phyloP scores from a whole-genome alignment of 1,140 invertebrate genomes.

The Diprion similis region DNA sequence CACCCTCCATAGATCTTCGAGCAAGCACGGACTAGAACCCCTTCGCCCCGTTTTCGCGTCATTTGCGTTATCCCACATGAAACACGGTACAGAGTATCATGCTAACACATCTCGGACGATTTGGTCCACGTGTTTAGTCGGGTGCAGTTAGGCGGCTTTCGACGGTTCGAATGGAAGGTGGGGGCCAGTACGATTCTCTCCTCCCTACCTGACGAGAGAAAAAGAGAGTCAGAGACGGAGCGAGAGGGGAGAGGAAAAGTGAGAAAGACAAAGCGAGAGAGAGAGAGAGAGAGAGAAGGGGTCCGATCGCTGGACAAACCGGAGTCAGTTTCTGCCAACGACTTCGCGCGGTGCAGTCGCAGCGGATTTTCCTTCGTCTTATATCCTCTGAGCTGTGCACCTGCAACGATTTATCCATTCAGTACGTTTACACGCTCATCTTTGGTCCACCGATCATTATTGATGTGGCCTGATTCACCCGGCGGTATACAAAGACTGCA shows the following conservation, averaged over 20 bases:
- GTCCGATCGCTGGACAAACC: constrained; percentile 4
- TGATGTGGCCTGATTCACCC: background rate
- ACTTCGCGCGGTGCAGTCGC: background rate
- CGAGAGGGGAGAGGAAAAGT: background rate
- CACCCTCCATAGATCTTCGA: too few species aligned
- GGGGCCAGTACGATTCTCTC: background rate
- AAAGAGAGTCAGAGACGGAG: background rate
- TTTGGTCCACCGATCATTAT: background rate
- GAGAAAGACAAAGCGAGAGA: background rate
- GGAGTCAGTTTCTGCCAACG: constrained; percentile 6
- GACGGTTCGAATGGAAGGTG: background rate
- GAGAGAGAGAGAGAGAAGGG: background rate
- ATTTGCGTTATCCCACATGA: too few species aligned
- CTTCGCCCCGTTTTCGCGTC: too few species aligned
- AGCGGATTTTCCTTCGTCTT: background rate
- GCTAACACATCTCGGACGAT: too few species aligned
- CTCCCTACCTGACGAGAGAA: constrained; percentile 1
- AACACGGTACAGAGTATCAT: too few species aligned
- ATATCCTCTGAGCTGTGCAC: too few species aligned
- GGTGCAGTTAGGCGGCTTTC: background rate
- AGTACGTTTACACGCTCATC: too few species aligned
- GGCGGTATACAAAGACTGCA: background rate
- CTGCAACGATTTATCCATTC: too few species aligned
- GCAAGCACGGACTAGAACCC: too few species aligned
- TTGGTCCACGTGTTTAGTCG: background rate